Base-by-base conservation (phyloP, 2,888 invertebrate species). In the Pegoplata infirma region DNA sequence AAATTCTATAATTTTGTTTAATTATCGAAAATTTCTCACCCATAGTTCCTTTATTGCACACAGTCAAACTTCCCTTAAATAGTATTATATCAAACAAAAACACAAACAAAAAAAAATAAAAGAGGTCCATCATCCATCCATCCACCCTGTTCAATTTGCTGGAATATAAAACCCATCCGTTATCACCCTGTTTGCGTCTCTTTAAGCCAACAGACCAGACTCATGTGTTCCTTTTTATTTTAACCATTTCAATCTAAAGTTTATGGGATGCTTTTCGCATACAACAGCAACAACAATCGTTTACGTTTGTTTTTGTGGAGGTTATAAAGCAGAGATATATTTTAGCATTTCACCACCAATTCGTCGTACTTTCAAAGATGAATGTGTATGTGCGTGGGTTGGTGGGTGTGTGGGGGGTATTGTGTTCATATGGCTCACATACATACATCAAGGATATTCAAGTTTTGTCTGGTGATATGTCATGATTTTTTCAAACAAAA, bases 341-440 rank as follows among this genome's bases (percentile, higher is more conserved):
- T 79, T 79, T 75, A 75, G 77, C 76, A 82, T 81, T 81, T 81
- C 82, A 82, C 82, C 81, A 82, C 82, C 81, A 80, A 76, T 78
- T 73, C 53, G 56, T 58, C 67, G 36, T 53, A 55, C 25, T 44
- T 44, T 49, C 8, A 7, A 25, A 49, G 14, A 28, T 63, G 63
- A 25, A 12, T 61, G 32, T 55, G 23, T 23, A 40, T 46, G 19
- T 40, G 19, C 51, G 25, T 81, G 61, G 72, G 72, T 68, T 46
- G 76, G 55, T 46, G 73, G 59, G 19, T 46, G 25, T 16, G 40
- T 74, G 36, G 36, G n/a, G 32, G 3, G 36, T 19, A 76, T 47
- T 47, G n/a, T 44, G 56, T 72, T 32, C 49, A 25, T n/a, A n/a
- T 67, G 56, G 32, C 67, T 79, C 75, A n/a, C n/a, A n/a, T n/a